Evolutionary conservation across 1,140 invertebrate genomes (phyloP).

Genomic region (Caenorhabditis remanei): DNA sequence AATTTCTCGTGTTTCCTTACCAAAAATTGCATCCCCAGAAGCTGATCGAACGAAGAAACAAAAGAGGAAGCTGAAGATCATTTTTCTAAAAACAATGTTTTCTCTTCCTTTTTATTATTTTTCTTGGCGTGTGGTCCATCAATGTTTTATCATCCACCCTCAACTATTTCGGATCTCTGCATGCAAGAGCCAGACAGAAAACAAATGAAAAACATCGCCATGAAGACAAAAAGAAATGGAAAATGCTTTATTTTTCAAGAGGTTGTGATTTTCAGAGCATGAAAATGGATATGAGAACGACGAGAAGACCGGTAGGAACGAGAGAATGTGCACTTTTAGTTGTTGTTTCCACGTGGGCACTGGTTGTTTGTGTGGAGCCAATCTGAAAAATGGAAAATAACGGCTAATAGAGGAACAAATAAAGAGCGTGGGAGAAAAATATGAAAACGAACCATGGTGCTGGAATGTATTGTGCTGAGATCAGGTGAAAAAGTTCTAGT

Average conservation of each 20-base stretch:
- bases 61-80: not conserved
- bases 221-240: not conserved
- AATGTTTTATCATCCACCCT: slow-evolving; percentile 42
- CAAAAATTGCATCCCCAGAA: not conserved
- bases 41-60: not conserved
- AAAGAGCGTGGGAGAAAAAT: too few relatives aligned
- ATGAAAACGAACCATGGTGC: too few relatives aligned
- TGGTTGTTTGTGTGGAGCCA: not conserved
- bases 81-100: not conserved
- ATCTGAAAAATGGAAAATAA: not conserved
- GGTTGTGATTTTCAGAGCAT: not conserved
- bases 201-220: not conserved
- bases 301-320: not conserved
- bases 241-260: not conserved
- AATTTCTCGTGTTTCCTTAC: too few relatives aligned
- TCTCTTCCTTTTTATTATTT: not conserved
- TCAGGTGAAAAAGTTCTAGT: not conserved
- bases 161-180: slow-evolving; percentile 2
- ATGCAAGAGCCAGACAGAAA: not conserved
- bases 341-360: slow-evolving; percentile 2
- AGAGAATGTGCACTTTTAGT: not conserved
- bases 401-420: not conserved
- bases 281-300: not conserved
- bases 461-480: not conserved
- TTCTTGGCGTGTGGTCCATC: not conserved